phyloP scores from a whole-genome alignment of 2,797 vertebrate species.

The Labeo calbasu region DNA sequence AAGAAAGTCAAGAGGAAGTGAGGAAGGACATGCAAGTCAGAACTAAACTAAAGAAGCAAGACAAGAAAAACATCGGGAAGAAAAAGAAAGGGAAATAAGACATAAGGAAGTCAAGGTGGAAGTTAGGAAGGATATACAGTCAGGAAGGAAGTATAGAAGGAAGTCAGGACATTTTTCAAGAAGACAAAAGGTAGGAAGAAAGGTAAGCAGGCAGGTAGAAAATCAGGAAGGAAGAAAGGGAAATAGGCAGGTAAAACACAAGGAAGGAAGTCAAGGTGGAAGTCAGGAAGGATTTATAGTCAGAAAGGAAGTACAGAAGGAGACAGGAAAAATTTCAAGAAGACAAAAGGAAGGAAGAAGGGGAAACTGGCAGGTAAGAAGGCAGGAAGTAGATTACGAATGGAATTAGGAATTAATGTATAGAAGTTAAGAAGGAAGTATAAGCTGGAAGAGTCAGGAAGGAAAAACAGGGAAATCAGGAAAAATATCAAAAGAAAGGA shows the following conservation, averaged over 20 bases:
- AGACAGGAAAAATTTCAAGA: background rate
- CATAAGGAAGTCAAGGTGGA: background rate
- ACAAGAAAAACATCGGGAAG: background rate
- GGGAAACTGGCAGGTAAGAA: background rate
- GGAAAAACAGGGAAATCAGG: too few relatives aligned
- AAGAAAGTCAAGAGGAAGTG: background rate
- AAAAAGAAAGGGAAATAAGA: background rate
- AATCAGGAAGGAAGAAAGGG: background rate
- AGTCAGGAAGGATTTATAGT: background rate
- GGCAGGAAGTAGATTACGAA: background rate
- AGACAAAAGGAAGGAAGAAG: background rate
- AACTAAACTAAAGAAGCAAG: too few relatives aligned
- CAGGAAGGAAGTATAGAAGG: background rate
- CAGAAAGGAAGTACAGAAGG: background rate
- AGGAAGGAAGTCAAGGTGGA: background rate
- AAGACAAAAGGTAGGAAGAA: background rate
- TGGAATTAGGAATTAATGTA: background rate
- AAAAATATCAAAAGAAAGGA: too few relatives aligned
- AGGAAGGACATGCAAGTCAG: background rate
- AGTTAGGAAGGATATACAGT: background rate
- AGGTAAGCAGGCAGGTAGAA: background rate
- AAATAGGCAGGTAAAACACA: background rate
- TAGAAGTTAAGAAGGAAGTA: too few relatives aligned
- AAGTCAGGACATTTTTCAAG: background rate
- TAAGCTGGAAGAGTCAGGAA: too few relatives aligned